Evolutionary conservation across 2,888 invertebrate species (phyloP).

Genomic region (Orthosia gothica): DNA sequence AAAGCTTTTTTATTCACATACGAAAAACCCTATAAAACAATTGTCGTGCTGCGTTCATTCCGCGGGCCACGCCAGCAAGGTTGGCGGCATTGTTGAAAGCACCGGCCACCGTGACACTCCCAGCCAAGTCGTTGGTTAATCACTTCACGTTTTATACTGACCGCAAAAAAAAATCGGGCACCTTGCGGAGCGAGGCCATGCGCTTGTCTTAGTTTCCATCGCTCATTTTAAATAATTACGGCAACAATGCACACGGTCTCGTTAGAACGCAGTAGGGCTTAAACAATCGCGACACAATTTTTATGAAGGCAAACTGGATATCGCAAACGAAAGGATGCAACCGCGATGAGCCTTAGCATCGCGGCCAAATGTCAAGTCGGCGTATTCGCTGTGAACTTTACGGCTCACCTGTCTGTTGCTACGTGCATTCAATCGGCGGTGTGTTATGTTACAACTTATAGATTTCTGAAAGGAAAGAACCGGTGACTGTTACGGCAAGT

Average conservation of each 20-base stretch:
- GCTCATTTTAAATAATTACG: constrained; percentile 81
- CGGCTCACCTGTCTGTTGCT: constrained; percentile 66
- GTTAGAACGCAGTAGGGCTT: constrained; percentile 60
- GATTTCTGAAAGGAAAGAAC: constrained; percentile 74
- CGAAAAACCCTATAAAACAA: constrained; percentile 61
- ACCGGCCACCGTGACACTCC: constrained; percentile 78
- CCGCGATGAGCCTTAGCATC: constrained; percentile 76
- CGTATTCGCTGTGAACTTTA: constrained; percentile 82
- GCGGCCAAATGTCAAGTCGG: constrained; percentile 83
- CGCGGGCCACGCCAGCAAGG: constrained; percentile 69
- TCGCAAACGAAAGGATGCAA: constrained; percentile 85
- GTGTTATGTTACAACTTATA: constrained; percentile 66
- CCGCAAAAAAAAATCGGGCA: constrained; percentile 88
- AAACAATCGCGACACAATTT: constrained; percentile 82
- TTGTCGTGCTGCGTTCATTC: constrained; percentile 63
- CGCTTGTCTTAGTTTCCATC: constrained; percentile 83
- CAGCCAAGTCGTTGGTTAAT: constrained; percentile 81
- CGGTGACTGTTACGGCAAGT: constrained; percentile 74
- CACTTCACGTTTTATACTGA: constrained; percentile 83
- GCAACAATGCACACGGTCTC: constrained; percentile 73
- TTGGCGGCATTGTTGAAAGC: constrained; percentile 79
- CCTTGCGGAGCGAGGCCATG: constrained; percentile 85
- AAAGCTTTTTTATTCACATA: constrained; percentile 78
- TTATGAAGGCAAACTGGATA: constrained; percentile 86
- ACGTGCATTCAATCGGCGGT: constrained; percentile 60